Base-by-base conservation (phyloP, 2,113 vertebrate genomes). In the Origma solitaria region DNA sequence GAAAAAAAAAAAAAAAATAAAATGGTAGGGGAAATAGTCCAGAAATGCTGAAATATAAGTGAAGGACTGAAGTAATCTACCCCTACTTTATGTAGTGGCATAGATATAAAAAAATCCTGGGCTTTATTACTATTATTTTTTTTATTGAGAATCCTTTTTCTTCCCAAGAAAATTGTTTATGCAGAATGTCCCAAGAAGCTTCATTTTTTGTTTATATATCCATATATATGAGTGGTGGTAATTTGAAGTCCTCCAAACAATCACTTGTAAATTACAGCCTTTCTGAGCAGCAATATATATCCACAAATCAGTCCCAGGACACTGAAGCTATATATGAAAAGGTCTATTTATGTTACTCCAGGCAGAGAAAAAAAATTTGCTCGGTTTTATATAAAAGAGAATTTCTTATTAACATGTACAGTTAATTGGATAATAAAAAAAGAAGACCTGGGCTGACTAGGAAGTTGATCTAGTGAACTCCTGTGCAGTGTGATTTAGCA, bases 241-340 rank as follows among this genome's bases (percentile, higher is more conserved):
- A 97, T 96, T 84, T 96, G 85, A 97, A 96, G 86, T 78, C 65
- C 85, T 95, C 91, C 89, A 96, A 97, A 97, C 95, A 97, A 97
- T 97, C 94, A 90, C 90, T 62, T 94, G 93, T 97, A 96, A 97
- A 97, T 98, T 95, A 94, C 88, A 81, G 75, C 90, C 94, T 92
- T 96, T 89, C 93, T 90, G 90, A 94, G 72, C 65, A 85, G 88
- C 88, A 89, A 71, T 96, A 96, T 90, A 92, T 86, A 96, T 58
- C 65, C 79, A 94, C 91, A 94, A 92, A 92, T 97, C 94, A 93
- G 90, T 95, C 96, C 95, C 95, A 68, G 90, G 85, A 93, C 82
- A 83, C 92, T 84, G 78, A 94, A 93, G 73, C 85, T 90, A 37
- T 75, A 49, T 44, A 44, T 40, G 66, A 91, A 92, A 88, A 87